Percentiles rank a stretch among this genome's conserved stretches.
phyloP scores from a whole-genome alignment of 2,797 vertebrate genomes.

The Sebastes iracundus region DNA sequence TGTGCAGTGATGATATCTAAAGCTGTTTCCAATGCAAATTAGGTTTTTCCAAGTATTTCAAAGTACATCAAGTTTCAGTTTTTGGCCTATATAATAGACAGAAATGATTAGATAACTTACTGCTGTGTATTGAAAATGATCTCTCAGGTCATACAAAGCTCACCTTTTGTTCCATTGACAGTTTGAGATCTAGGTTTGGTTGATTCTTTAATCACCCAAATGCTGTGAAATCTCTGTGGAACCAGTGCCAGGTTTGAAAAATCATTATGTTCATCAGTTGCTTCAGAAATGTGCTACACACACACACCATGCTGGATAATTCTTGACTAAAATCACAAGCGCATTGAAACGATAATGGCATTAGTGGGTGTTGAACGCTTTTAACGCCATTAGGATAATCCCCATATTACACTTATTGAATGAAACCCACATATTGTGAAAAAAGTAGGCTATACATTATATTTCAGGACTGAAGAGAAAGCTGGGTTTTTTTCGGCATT shows the following conservation, averaged over 20 bases:
- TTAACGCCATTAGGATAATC: conserved; percentile 33
- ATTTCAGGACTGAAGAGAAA: background rate
- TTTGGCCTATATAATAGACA: background rate
- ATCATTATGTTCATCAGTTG: background rate
- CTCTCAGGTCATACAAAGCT: background rate
- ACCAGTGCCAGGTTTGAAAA: background rate
- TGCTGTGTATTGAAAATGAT: background rate
- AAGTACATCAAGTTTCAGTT: background rate
- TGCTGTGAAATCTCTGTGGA: background rate
- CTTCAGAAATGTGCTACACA: background rate
- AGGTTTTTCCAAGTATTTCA: background rate
- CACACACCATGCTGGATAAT: background rate
- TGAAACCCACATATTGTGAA: background rate
- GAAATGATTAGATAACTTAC: background rate
- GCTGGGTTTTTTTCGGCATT: background rate
- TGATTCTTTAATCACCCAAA: background rate
- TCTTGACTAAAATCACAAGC: background rate
- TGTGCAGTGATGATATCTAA: too few species aligned
- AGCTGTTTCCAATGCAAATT: background rate
- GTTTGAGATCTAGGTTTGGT: background rate
- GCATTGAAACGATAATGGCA: background rate
- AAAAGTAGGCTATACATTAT: background rate
- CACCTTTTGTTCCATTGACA: background rate
- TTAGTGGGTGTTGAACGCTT: conserved; percentile 16
- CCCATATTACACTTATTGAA: background rate